Conservation (phyloP, 2,888 invertebrate genomes). For the Ectemnius continuus region DNA sequence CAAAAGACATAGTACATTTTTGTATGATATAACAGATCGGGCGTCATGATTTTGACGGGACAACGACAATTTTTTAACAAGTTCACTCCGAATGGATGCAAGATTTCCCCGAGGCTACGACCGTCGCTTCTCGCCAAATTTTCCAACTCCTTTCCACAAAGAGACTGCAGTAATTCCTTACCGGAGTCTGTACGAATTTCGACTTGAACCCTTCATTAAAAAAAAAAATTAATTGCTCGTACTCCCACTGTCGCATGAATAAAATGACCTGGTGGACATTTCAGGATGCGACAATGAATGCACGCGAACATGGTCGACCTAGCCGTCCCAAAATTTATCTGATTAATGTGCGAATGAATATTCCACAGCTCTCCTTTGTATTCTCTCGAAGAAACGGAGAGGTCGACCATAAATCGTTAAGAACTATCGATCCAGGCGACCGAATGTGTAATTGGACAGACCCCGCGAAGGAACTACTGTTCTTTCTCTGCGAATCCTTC, state of each 20-base stretch:
- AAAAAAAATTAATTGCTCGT: slow-evolving; percentile 40
- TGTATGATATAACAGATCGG: too few relatives aligned
- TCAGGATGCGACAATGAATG: slow-evolving; percentile 41
- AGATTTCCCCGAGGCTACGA: too few relatives aligned
- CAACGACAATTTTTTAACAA: too few relatives aligned
- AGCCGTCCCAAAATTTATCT: slow-evolving; percentile 24
- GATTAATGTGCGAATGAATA: too few relatives aligned
- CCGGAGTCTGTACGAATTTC: slow-evolving; percentile 58
- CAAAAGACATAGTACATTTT: too few relatives aligned
- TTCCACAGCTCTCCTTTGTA: too few relatives aligned
- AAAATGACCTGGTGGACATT: slow-evolving; percentile 27
- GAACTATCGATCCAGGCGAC: slow-evolving; percentile 50
- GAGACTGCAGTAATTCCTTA: neutral
- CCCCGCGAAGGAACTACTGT: slow-evolving; percentile 25
- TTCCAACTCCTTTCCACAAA: neutral
- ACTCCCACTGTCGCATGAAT: slow-evolving; percentile 40
- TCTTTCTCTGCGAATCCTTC: neutral
- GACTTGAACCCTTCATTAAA: slow-evolving; percentile 43
- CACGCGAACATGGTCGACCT: slow-evolving; percentile 34
- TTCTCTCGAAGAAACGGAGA: slow-evolving; percentile 30
- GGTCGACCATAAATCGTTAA: slow-evolving; percentile 46
- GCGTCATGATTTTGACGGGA: too few relatives aligned
- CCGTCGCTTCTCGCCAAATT: too few relatives aligned
- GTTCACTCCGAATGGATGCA: too few relatives aligned
- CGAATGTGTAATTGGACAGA: slow-evolving; percentile 49